Base-by-base conservation (phyloP, 2,888 invertebrate species). In the Microctonus aethiopoides region DNA sequence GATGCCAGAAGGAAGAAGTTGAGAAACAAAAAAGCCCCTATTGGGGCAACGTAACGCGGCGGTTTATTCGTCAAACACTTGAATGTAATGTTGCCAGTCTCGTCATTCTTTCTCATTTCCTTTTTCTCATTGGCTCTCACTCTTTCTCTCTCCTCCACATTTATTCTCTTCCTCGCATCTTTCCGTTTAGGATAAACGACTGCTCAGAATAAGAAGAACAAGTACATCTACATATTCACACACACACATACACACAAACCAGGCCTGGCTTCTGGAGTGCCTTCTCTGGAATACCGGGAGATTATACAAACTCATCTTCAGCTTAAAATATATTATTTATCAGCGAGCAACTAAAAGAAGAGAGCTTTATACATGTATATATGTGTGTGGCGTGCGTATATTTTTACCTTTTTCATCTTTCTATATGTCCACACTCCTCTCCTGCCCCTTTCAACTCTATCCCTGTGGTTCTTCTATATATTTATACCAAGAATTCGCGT, bases 41-140 rank as follows among this genome's bases (percentile, higher is more conserved):
- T 67, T 57, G 52, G 65, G 79, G 76, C 79, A 79, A 81, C 79
- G 80, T 80, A 83, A 83, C 81, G 75, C 70, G 70, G 71, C 72
- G 80, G 79, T 81, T 76, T 80, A 81, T 82, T 83, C 83, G 83
- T 84, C 83, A 84, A 84, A 84, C 84, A 84, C 84, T 84, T 80
- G 83, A 84, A 82, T 79, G 81, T 84, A 83, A 84, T 82, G 84
- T 83, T 84, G 81, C 84, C 81, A 82, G 82, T 80, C 70, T 46
- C 57, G 41, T 61, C 41, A 46, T 61, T 64, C 24, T 65, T 20
- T 59, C 62, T 63, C 65, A 54, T 29, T 39, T 13, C 32, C 24
- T 36, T 20, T 34, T 16, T 51, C 22, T 52, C n/a, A 4, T 70
- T 22, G 29, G 34, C 61, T 46, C 46, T 46, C 46, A 4, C 46